Percentiles rank a stretch among this genome's conserved stretches.
Conservation (phyloP, 2,797 vertebrate species). For the Rhinogobio ventralis region DNA sequence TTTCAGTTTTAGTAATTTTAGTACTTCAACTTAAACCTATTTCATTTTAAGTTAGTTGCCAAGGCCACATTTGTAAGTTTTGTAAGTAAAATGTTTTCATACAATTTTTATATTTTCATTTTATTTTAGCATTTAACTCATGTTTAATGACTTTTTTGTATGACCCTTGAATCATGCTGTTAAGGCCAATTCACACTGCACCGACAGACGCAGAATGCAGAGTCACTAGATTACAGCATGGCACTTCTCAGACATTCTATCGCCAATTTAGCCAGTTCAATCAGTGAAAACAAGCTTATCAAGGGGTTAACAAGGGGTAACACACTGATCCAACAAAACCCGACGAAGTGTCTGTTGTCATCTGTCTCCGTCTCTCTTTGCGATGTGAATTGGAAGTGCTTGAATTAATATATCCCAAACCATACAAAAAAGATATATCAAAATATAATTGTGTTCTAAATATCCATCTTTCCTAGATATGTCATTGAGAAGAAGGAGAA, state of each 20-base stretch:
- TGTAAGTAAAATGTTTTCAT: neutral
- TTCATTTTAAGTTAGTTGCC: neutral
- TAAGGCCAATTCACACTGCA: neutral
- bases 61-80: neutral
- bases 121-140: neutral
- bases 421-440: neutral
- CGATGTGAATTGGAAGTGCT: neutral
- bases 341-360: neutral
- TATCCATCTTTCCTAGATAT: slow-evolving; percentile 77
- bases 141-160: neutral
- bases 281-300: neutral
- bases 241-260: neutral
- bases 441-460: neutral
- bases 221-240: neutral
- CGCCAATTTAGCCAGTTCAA: neutral
- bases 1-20: neutral
- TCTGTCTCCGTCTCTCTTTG: neutral
- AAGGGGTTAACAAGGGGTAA: neutral
- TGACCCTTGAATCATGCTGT: neutral
- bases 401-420: neutral
- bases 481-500: slow-evolving; percentile 98
- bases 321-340: neutral
- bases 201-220: neutral
- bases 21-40: neutral
- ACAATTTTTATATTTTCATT: neutral